Percentiles rank a stretch among this genome's conserved stretches.
Conservation (phyloP, 2,888 invertebrate genomes). For the Dysmachus trigonus region DNA sequence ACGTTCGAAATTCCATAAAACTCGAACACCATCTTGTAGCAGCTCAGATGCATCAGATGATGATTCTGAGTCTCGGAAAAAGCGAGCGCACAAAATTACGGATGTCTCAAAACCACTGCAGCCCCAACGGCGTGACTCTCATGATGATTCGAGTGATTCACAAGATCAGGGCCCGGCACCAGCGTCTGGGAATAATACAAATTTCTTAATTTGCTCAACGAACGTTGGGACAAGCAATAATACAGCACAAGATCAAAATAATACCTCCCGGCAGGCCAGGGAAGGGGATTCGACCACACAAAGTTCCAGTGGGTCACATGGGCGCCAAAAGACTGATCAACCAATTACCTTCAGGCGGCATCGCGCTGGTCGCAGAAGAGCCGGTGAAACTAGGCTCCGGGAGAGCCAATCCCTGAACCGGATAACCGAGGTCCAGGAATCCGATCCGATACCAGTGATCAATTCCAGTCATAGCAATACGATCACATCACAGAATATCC, state of each 20-base stretch:
- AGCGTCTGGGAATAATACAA: constrained; percentile 57
- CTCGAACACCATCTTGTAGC: constrained; percentile 87
- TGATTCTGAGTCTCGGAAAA: constrained; percentile 83
- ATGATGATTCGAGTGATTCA: constrained; percentile 87
- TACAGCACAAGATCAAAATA: not conserved
- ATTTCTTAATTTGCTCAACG: constrained; percentile 35
- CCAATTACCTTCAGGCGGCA: constrained; percentile 62
- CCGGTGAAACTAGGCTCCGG: constrained; percentile 74
- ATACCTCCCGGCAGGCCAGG: constrained; percentile 47
- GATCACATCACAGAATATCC: not conserved
- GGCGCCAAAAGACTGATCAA: constrained; percentile 51
- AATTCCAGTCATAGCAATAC: constrained; percentile 34
- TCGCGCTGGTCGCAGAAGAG: constrained; percentile 68
- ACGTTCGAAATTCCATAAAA: constrained; percentile 75
- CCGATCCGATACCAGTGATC: constrained; percentile 58
- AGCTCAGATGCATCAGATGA: constrained; percentile 94
- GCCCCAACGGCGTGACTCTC: constrained; percentile 76
- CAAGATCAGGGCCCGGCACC: constrained; percentile 66
- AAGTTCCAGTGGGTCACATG: constrained; percentile 42
- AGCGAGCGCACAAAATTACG: constrained; percentile 77
- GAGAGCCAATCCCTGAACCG: constrained; percentile 87
- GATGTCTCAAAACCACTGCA: constrained; percentile 72
- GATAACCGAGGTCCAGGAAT: constrained; percentile 87
- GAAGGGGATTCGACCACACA: constrained; percentile 47
- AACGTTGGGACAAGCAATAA: constrained; percentile 38